Evolutionary conservation across 2,797 vertebrate genomes (phyloP), one percentile per base, ranked within the genome.

Genomic region (Yasuhikotakia modesta): DNA sequence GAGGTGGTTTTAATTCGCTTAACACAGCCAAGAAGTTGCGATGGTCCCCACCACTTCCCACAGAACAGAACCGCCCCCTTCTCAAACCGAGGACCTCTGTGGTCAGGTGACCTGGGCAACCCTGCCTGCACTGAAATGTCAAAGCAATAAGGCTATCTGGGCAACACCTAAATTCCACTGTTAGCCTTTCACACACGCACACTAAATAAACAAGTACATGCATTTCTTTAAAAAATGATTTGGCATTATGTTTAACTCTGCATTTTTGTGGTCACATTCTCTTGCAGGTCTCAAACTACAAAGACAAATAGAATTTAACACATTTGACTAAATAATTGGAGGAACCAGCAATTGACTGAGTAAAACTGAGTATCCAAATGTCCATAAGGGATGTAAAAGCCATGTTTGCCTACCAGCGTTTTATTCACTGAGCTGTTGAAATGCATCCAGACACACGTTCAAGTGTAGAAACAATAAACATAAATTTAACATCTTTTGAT

Each of bases 381-480:
- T 83, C 35, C 61, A 60, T 43, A 32, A 72, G 94, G 93, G 94
- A 94, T 93, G 93, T 95, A 94, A 95, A 95, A 95, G 94, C 95
- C 95, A 95, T 95, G 94, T 93, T 94, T 94, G 91, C 92, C 93
- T 95, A 92, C 92, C 94, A 93, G 93, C 94, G 93, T 93, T 94
- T 93, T 90, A 92, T 93, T 91, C 93, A 92, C 91, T 92, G 91
- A 94, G 92, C 92, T 92, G 94, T 91, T 93, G 92, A 92, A 93
- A 92, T 92, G 91, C 92, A 91, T 94, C 92, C 94, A 93, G 93
- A 92, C 91, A 84, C 32, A 27, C 48, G 64, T 79, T 81, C 58
- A 82, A 87, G 58, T 82, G 64, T 82, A 78, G 91, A 93, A 93
- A 91, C 70, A 79, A 65, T 91, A 90, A 94, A 93, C 92, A 92